phyloP scores from a whole-genome alignment of 2,113 vertebrate species.

The Leucosticte australis region DNA sequence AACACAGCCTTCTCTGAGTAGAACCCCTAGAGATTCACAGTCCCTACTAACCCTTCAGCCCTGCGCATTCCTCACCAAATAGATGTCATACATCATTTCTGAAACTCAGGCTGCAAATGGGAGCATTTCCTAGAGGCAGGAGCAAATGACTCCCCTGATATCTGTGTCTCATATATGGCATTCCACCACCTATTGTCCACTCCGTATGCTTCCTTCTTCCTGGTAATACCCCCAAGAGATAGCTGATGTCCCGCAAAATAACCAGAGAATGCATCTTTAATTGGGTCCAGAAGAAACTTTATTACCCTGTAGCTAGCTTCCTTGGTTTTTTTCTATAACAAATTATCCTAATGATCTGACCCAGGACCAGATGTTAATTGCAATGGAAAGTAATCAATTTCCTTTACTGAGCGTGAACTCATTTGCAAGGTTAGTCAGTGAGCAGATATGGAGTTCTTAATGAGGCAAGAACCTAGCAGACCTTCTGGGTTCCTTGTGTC shows the following conservation, averaged over 20 bases:
- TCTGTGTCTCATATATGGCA: background rate
- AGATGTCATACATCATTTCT: slow-evolving; percentile 48
- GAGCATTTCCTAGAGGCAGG: slow-evolving; percentile 5
- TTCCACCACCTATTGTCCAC: slow-evolving; percentile 16
- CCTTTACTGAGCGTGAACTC: slow-evolving; percentile 78
- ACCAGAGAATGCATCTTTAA: slow-evolving; percentile 64
- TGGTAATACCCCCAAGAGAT: slow-evolving; percentile 18
- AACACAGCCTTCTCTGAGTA: background rate
- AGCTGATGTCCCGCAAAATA: background rate
- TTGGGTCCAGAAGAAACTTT: slow-evolving; percentile 76
- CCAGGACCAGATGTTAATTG: slow-evolving; percentile 84
- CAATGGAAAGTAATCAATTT: slow-evolving; percentile 86
- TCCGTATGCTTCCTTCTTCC: slow-evolving; percentile 2
- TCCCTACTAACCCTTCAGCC: slow-evolving; percentile 21
- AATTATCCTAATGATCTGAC: slow-evolving; percentile 84
- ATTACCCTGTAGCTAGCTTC: slow-evolving; percentile 73
- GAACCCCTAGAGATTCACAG: background rate
- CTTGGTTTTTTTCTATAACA: slow-evolving; percentile 75
- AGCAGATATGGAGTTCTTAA: slow-evolving; percentile 75
- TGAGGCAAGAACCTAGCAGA: slow-evolving; percentile 68
- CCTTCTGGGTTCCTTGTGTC: slow-evolving; percentile 56
- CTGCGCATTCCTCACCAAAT: background rate
- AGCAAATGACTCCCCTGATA: slow-evolving; percentile 37
- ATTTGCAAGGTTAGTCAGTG: slow-evolving; percentile 73
- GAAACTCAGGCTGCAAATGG: slow-evolving; percentile 9